phyloP scores from a whole-genome alignment of 2,888 invertebrate genomes.

The Ferrisia virgata region DNA sequence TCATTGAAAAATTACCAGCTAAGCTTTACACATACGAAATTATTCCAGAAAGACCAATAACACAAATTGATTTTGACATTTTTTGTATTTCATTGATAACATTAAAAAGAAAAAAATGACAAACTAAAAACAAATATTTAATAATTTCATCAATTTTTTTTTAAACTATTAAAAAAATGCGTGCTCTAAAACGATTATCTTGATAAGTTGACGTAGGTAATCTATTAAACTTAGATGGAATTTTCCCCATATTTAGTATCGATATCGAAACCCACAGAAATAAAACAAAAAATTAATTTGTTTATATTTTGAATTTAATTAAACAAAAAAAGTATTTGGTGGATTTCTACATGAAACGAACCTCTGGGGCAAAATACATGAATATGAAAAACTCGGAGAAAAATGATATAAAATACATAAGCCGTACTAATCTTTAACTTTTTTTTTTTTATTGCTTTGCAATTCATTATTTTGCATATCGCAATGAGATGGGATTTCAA shows the following conservation, averaged over 20 bases:
- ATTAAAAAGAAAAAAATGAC: constrained; percentile 3
- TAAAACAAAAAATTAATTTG: not conserved
- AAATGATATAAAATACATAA: not conserved
- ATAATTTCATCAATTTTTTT: constrained; percentile 6
- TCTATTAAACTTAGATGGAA: not conserved
- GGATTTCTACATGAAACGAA: not conserved
- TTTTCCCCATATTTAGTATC: not conserved
- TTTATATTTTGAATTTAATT: constrained; percentile 4
- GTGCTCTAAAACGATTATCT: constrained; percentile 26
- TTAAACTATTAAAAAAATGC: constrained; percentile 32
- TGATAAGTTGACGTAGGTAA: not conserved
- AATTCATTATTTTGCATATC: not conserved
- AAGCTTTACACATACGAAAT: not conserved
- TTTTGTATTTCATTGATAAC: constrained; percentile 31
- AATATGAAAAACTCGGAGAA: not conserved
- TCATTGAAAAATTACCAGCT: not conserved
- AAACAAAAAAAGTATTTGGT: not conserved
- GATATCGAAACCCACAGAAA: not conserved
- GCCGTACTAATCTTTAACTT: not conserved
- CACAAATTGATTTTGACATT: not conserved
- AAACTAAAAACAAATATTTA: constrained; percentile 23
- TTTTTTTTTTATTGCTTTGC: constrained; percentile 11
- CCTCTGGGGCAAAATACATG: not conserved
- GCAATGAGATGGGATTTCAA: not conserved
- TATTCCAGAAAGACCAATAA: not conserved